Evolutionary conservation across 2,113 vertebrate species (phyloP).

Genomic region (Alces alces): DNA sequence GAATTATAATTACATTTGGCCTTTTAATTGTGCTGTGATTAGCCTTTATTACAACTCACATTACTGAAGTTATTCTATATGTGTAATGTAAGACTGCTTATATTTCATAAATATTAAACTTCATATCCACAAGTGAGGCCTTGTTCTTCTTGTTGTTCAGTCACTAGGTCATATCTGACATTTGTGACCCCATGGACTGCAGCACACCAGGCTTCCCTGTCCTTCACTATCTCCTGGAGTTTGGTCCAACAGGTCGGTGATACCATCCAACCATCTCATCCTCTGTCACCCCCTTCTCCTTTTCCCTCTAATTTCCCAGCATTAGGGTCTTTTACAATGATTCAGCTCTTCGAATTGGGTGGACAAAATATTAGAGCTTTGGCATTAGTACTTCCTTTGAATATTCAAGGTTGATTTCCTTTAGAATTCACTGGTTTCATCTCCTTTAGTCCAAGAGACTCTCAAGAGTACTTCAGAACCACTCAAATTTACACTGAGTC

Average conservation of each 20-base stretch:
- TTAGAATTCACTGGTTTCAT: too few species aligned
- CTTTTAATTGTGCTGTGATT: background rate
- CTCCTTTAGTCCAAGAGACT: too few species aligned
- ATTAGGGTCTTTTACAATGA: background rate
- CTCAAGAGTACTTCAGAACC: too few species aligned
- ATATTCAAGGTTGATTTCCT: too few species aligned
- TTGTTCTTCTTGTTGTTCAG: background rate
- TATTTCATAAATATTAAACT: background rate
- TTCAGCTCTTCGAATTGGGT: rapidly evolving
- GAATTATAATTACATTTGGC: background rate
- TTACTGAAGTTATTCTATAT: background rate
- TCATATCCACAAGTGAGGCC: background rate
- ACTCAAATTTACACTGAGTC: too few species aligned
- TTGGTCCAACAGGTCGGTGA: background rate
- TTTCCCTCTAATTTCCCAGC: background rate
- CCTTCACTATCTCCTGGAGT: background rate
- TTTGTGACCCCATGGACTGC: background rate
- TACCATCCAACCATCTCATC: background rate
- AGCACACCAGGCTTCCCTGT: background rate
- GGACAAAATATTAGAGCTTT: background rate
- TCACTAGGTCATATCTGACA: background rate
- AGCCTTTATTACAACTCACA: background rate
- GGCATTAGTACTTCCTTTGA: background rate
- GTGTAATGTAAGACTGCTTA: background rate
- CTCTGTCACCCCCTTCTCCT: background rate